Evolutionary conservation across 2,888 invertebrate genomes (phyloP).

Genomic region (Cheilosia vulpina): DNA sequence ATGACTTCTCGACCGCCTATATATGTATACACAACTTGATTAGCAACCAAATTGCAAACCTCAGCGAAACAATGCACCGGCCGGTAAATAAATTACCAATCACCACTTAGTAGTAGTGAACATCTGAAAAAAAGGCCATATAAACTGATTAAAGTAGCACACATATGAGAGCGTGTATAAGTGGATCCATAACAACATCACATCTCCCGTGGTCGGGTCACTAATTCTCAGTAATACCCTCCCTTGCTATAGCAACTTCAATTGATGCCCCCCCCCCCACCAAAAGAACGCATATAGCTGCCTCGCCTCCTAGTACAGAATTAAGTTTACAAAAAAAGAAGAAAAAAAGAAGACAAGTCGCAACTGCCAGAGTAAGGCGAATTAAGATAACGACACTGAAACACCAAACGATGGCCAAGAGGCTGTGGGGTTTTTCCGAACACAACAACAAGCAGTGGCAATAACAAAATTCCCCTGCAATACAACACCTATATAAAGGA

Average conservation of each 20-base stretch:
- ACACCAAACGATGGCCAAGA: conserved; percentile 14
- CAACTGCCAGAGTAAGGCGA: conserved; percentile 28
- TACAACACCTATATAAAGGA: conserved; percentile 68
- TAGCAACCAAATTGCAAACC: conserved; percentile 54
- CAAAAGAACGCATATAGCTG: conserved; percentile 29
- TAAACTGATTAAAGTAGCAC: conserved; percentile 57
- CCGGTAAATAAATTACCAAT: conserved; percentile 68
- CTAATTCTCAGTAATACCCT: conserved; percentile 47
- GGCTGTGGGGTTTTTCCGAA: background rate
- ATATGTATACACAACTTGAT: conserved; percentile 21
- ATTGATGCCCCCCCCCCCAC: conserved; percentile 36
- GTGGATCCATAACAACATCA: conserved; percentile 15
- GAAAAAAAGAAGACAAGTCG: conserved; percentile 4
- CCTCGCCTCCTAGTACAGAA: conserved; percentile 17
- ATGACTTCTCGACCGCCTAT: conserved; percentile 13
- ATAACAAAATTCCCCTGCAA: conserved; percentile 49
- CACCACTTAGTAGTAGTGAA: conserved; percentile 35
- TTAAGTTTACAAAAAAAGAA: conserved; percentile 23
- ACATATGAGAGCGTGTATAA: conserved; percentile 18
- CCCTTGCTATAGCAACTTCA: conserved; percentile 44
- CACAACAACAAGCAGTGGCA: conserved; percentile 30
- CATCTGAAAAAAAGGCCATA: conserved; percentile 32
- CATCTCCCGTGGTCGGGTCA: conserved; percentile 17
- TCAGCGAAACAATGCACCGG: conserved; percentile 57
- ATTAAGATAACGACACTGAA: conserved; percentile 59